phyloP scores from a whole-genome alignment of 1,140 invertebrate genomes.

The Apis mellifera region Amel_HAv3.1 CM009931.2:16895001-16895500 shows the following conservation, averaged over 20 bases:
- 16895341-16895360: not conserved
- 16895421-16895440: not conserved
- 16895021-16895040: not conserved
- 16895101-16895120: too few species aligned
- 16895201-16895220: slow-evolving; percentile 15
- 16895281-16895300: not conserved
- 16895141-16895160: not conserved
- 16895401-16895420: not conserved
- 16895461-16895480: not conserved
- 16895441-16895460: slow-evolving; percentile 5
- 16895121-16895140: too few species aligned
- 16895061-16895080: too few species aligned
- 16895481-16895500: not conserved
- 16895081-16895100: too few species aligned
- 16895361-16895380: too few species aligned
- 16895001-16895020: not conserved
- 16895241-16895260: slow-evolving; percentile 19
- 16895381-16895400: not conserved
- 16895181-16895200: not conserved
- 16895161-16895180: not conserved
- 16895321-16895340: not conserved
- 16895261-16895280: not conserved
- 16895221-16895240: not conserved
- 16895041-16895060: not conserved
- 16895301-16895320: too few species aligned